Evolutionary conservation across 2,888 invertebrate genomes (phyloP), one percentile per base, ranked within the genome.

Genomic region (Calameuta filiformis): DNA sequence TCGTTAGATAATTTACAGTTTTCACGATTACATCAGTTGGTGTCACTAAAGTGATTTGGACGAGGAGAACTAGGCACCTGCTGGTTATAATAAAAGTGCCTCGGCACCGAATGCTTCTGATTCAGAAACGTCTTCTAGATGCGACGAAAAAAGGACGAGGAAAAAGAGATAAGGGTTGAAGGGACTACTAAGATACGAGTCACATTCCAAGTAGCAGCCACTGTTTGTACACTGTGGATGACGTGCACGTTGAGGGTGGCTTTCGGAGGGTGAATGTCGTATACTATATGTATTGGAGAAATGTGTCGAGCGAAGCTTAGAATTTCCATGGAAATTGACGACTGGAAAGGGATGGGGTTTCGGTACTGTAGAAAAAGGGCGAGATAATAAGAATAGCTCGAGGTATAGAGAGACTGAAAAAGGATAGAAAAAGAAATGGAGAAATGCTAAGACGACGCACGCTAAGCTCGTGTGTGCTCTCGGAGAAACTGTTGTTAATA

Each of bases 401-500:
- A 77, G 80, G 80, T 73, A 34, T 35, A n/a, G 73, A 71, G 30
- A 37, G 56, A n/a, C 15, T n/a, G 31, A 33, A 80, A 75, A 75
- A 79, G 81, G 77, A 81, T 83, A 81, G 81, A 83, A 81, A 81
- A 84, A 81, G 80, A 82, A 35, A 76, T 81, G 83, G 79, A 34
- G 33, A 83, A 85, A 80, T 79, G 80, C 31, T 33, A 71, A 34
- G 71, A 34, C 71, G 71, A 34, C 71, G 71, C 71, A 34, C 71
- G 71, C 71, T 56, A 56, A 30, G 71, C 83, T 81, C 81, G 73
- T 83, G 85, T 81, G 83, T 81, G 83, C 56, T 23, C 56, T 56
- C 82, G 83, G 86, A 87, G 87, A 87, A 86, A 86, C 87, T 85
- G 87, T 87, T 86, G 89, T 89, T 88, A 88, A 87, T 86, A 87